Conservation (phyloP, 2,888 invertebrate genomes). For the Tenthredo amoena region DNA sequence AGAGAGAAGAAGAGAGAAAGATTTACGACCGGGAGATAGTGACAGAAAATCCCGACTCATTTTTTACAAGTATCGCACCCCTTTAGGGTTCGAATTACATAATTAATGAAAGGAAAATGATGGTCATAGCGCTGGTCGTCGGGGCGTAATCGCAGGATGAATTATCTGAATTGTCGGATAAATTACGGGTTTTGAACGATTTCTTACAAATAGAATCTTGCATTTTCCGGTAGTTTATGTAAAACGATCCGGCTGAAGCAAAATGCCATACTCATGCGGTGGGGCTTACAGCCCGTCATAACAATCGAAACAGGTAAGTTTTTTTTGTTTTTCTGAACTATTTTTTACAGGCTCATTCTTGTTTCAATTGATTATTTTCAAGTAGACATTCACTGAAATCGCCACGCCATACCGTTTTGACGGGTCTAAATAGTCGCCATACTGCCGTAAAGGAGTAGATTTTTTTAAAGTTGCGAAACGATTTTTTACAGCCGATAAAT, state of each 20-base stretch:
- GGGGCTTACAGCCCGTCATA: not conserved
- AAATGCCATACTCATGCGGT: not conserved
- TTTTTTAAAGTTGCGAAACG: too few relatives aligned
- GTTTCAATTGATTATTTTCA: not conserved
- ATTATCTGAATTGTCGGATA: not conserved
- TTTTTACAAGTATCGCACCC: not conserved
- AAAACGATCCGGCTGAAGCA: not conserved
- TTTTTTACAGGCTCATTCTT: constrained; percentile 1
- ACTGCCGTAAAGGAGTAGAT: not conserved
- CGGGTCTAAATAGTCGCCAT: constrained; percentile 20
- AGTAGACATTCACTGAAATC: not conserved
- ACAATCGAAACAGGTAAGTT: not conserved
- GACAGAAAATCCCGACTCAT: not conserved
- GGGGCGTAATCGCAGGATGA: not conserved
- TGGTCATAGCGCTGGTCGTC: constrained; percentile 13
- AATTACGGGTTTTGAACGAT: constrained; percentile 20
- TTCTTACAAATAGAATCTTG: constrained; percentile 6
- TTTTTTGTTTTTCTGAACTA: not conserved
- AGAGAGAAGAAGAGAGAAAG: too few relatives aligned
- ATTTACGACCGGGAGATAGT: not conserved
- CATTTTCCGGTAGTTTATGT: constrained; percentile 17
- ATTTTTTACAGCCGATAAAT: too few relatives aligned
- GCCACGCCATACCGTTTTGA: not conserved
- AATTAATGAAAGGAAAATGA: constrained; percentile 1
- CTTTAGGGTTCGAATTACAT: constrained; percentile 1